Conservation (phyloP, 2,888 invertebrate genomes). For the Hirtodrosophila alboralis region DNA sequence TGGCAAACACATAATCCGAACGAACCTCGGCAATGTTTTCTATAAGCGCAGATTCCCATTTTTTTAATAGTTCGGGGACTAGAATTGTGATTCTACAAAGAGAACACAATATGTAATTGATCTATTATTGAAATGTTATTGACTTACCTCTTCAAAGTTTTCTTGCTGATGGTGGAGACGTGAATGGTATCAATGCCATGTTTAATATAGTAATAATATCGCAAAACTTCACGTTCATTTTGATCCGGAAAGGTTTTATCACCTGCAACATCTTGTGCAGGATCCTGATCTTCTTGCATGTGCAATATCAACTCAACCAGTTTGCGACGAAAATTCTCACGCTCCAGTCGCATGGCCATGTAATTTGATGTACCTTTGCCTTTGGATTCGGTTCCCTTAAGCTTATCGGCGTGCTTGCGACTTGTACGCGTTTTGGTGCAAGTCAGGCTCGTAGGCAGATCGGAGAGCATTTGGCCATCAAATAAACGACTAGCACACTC, state of each 20-base stretch:
- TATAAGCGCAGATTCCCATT: constrained; percentile 86
- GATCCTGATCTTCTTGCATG: constrained; percentile 83
- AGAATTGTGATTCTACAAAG: constrained; percentile 87
- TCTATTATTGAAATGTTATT: not conserved
- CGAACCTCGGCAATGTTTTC: constrained; percentile 91
- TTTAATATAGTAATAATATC: constrained; percentile 95
- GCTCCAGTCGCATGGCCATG: constrained; percentile 88
- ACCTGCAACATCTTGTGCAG: constrained; percentile 14
- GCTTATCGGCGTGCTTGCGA: constrained; percentile 67
- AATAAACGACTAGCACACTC: constrained; percentile 80
- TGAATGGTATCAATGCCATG: constrained; percentile 96
- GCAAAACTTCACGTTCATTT: constrained; percentile 88
- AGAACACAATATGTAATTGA: too few species aligned
- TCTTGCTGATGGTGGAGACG: constrained; percentile 92
- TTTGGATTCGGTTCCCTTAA: constrained; percentile 34
- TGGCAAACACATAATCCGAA: constrained; percentile 93
- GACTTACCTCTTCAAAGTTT: constrained; percentile 87
- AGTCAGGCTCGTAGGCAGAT: constrained; percentile 87
- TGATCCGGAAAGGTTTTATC: constrained; percentile 85
- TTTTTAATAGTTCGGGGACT: constrained; percentile 87
- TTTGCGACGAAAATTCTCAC: constrained; percentile 92
- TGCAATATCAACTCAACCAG: constrained; percentile 90
- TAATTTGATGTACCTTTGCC: constrained; percentile 86
- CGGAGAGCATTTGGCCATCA: constrained; percentile 84
- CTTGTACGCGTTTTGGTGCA: constrained; percentile 58